phyloP scores from a whole-genome alignment of 2,888 invertebrate species.

The Lamproptera curius region DNA sequence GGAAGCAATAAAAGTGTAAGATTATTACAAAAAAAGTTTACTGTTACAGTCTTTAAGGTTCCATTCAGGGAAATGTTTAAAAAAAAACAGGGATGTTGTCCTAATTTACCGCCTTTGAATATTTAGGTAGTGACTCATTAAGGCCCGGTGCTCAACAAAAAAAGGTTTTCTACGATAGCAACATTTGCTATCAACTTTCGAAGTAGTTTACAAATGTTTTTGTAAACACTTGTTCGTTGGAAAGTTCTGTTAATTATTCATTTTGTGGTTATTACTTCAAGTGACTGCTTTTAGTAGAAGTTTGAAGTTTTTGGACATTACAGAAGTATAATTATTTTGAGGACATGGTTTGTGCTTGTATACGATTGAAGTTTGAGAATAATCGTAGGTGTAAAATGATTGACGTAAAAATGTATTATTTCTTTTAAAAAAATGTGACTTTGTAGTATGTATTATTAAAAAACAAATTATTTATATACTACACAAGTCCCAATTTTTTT shows the following conservation, averaged over 20 bases:
- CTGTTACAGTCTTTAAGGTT: conserved; percentile 13
- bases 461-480: too few species aligned
- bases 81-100: conserved; percentile 6
- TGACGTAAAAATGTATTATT: too few species aligned
- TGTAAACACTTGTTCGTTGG: neutral
- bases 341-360: neutral
- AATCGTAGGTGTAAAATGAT: too few species aligned
- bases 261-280: neutral
- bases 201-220: neutral
- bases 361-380: neutral
- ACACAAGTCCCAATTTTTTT: too few species aligned
- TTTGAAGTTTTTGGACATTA: too few species aligned
- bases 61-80: conserved; percentile 7
- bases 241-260: neutral
- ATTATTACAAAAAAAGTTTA: conserved; percentile 15
- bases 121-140: conserved; percentile 19
- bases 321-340: too few species aligned
- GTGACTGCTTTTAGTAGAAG: neutral
- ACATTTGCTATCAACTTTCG: neutral
- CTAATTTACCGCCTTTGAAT: conserved; percentile 16
- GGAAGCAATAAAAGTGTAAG: conserved; percentile 12
- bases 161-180: neutral
- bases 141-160: neutral
- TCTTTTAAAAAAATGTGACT: too few species aligned
- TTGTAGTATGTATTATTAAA: too few species aligned